These are phyloP conservation scores for Bubo bubo DNA, from an alignment of 2,113 vertebrate genomes.

Conservation along the genomic window DNA sequence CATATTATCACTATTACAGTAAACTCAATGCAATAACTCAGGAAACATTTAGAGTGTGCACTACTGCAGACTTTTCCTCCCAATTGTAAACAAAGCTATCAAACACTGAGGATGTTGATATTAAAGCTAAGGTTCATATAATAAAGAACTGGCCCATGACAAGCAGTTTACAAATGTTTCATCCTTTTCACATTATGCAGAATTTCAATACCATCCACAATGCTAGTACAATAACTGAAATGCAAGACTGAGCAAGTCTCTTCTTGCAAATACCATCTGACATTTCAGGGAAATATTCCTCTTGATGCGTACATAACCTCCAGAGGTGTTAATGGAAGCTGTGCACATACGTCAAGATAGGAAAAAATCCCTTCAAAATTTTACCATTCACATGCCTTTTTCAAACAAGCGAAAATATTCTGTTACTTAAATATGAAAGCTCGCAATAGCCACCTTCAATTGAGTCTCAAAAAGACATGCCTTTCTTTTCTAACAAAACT, in stretches of 20 bases:
- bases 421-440: constrained; percentile 67
- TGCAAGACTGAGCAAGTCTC: constrained; percentile 62
- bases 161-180: constrained; percentile 77
- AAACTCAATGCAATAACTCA: constrained; percentile 51
- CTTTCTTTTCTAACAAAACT: constrained; percentile 73
- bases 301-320: background rate
- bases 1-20: constrained; percentile 47
- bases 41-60: constrained; percentile 65
- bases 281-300: constrained; percentile 59
- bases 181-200: constrained; percentile 79
- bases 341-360: background rate
- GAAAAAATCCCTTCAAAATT: constrained; percentile 39
- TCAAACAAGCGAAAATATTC: constrained; percentile 59
- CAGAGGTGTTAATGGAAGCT: background rate
- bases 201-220: constrained; percentile 77
- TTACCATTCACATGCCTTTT: constrained; percentile 61
- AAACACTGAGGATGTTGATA: constrained; percentile 71
- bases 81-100: constrained; percentile 72
- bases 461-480: constrained; percentile 68
- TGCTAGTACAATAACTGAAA: constrained; percentile 69
- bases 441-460: constrained; percentile 62
- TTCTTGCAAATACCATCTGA: constrained; percentile 57
- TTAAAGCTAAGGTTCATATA: constrained; percentile 78
- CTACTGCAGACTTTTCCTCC: constrained; percentile 60
- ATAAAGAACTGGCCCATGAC: constrained; percentile 77